phyloP scores from a whole-genome alignment of 2,113 vertebrate species.

The Eulemur rufifrons region DNA sequence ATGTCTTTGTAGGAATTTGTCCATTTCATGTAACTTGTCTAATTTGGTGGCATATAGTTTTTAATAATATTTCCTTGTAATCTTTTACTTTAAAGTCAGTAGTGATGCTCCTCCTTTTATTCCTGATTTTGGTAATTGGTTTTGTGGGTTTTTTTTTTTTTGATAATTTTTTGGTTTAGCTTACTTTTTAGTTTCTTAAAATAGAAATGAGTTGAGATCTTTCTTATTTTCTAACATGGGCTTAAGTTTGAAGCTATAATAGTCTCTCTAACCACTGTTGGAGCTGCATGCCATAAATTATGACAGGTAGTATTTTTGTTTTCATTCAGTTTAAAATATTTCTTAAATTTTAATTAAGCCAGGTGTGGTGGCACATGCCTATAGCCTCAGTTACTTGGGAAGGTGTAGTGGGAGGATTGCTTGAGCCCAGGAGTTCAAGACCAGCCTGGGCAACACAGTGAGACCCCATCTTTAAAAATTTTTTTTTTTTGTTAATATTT shows the following conservation, averaged over 20 bases:
- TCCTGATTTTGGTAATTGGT: neutral
- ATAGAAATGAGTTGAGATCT: neutral
- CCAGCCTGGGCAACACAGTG: neutral
- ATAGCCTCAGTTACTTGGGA: neutral
- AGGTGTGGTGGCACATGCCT: neutral
- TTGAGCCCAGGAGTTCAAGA: neutral
- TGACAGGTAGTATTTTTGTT: neutral
- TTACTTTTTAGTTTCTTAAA: slow-evolving; percentile 36
- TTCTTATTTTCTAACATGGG: neutral
- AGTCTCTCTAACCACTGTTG: neutral
- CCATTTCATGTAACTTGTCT: neutral
- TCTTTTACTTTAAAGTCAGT: neutral
- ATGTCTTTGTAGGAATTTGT: slow-evolving; percentile 7
- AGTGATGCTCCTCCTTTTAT: neutral
- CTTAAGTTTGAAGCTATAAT: slow-evolving; percentile 2
- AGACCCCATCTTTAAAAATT: neutral
- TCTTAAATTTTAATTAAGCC: neutral
- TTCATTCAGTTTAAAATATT: neutral
- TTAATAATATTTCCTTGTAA: neutral
- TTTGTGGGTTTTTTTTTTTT: neutral
- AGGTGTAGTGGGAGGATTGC: neutral
- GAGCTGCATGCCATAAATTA: neutral
- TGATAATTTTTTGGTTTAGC: neutral
- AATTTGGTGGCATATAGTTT: neutral
- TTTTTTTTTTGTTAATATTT: neutral